Evolutionary conservation across 2,797 vertebrate species (phyloP).

Genomic region (Remorina albescens): DNA sequence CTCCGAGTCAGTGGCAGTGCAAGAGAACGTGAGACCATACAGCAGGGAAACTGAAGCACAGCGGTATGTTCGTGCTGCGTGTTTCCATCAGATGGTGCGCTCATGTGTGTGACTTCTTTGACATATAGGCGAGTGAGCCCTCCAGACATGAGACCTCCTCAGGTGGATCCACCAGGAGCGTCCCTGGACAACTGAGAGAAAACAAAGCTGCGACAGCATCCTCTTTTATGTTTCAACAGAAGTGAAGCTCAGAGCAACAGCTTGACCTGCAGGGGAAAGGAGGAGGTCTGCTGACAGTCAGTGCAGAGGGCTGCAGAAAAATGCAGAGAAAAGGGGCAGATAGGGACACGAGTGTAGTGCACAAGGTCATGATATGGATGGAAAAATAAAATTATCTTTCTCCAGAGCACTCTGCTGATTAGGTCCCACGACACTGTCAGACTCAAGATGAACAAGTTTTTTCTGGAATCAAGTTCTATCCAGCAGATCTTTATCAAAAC

Average conservation of each 20-base stretch:
- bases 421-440: not conserved
- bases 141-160: constrained; percentile 33
- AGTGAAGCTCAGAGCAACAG: constrained; percentile 19
- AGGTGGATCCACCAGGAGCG: constrained; percentile 47
- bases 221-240: constrained; percentile 40
- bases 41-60: constrained; percentile 11
- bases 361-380: not conserved
- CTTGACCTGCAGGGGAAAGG: constrained; percentile 14
- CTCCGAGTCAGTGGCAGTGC: not conserved
- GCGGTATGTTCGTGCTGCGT: not conserved
- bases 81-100: constrained; percentile 21
- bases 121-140: constrained; percentile 11
- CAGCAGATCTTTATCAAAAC: not conserved
- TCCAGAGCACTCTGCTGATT: not conserved
- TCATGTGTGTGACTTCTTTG: constrained; percentile 9
- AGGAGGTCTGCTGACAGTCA: not conserved
- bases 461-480: not conserved
- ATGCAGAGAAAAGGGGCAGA: constrained; percentile 1
- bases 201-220: constrained; percentile 74
- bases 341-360: not conserved
- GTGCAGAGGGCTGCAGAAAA: not conserved
- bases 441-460: not conserved
- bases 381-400: not conserved
- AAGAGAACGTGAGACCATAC: constrained; percentile 9
- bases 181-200: constrained; percentile 44